These are phyloP conservation scores for Drosophila persimilis DNA, from an alignment of 1,140 invertebrate species.

Conservation along the genomic window DNA sequence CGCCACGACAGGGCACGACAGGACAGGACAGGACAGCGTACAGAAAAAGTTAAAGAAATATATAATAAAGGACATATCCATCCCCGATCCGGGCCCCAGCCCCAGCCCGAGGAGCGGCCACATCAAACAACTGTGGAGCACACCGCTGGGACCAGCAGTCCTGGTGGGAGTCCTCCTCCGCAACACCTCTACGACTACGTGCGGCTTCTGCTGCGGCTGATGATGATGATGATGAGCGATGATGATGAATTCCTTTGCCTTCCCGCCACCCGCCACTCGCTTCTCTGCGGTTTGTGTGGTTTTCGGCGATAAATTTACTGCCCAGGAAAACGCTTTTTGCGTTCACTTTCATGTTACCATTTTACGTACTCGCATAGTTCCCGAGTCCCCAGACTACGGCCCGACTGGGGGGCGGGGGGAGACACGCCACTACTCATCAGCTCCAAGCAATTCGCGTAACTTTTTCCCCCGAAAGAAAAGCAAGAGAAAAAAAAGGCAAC, in stretches of 20 bases:
- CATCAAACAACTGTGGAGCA: slow-evolving; percentile 69
- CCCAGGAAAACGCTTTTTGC: slow-evolving; percentile 52
- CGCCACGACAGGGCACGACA: background rate
- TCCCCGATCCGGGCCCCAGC: rapidly evolving
- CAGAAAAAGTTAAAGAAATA: slow-evolving; percentile 55
- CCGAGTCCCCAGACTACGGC: slow-evolving; percentile 28
- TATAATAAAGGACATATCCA: slow-evolving; percentile 73
- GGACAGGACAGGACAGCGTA: slow-evolving; percentile 8
- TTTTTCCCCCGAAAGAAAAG: slow-evolving; percentile 37
- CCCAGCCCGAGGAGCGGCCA: slow-evolving; percentile 27
- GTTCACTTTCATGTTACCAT: slow-evolving; percentile 65
- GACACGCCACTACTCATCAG: slow-evolving; percentile 67
- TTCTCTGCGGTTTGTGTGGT: slow-evolving; percentile 52
- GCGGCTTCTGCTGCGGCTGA: slow-evolving; percentile 12
- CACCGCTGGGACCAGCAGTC: slow-evolving; percentile 51
- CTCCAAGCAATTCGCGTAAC: slow-evolving; percentile 66
- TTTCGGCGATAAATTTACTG: slow-evolving; percentile 62
- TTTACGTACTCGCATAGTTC: slow-evolving; percentile 55
- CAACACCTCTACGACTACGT: slow-evolving; percentile 50
- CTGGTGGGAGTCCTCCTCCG: slow-evolving; percentile 22
- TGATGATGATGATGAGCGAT: slow-evolving; percentile 56
- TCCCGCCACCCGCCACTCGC: background rate
- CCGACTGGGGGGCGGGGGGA: too few relatives aligned
- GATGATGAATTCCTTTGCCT: slow-evolving; percentile 75
- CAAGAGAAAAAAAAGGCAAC: slow-evolving; percentile 1